These are phyloP conservation scores for Augochlorella aurata DNA, from an alignment of 2,888 invertebrate genomes.

Conservation along the genomic window DNA sequence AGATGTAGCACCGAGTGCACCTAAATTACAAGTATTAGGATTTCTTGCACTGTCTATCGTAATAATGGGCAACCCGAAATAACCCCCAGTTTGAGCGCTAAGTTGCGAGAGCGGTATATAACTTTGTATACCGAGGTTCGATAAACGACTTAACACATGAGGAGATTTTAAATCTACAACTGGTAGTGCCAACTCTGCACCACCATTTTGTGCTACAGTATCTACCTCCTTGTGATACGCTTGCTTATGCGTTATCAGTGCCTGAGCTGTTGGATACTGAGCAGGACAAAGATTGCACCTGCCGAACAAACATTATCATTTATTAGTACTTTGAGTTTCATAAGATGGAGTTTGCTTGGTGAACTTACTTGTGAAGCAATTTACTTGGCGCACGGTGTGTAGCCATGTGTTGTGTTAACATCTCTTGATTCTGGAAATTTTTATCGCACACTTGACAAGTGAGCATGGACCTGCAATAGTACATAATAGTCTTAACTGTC, in stretches of 20 bases:
- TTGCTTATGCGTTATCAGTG: slow-evolving; percentile 86
- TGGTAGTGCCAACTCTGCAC: slow-evolving; percentile 87
- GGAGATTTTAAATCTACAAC: slow-evolving; percentile 89
- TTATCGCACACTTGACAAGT: slow-evolving; percentile 83
- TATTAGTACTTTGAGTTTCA: not conserved
- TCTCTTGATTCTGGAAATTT: slow-evolving; percentile 82
- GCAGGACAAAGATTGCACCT: slow-evolving; percentile 89
- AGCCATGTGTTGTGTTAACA: slow-evolving; percentile 82
- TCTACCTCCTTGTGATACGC: slow-evolving; percentile 84
- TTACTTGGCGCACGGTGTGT: slow-evolving; percentile 82
- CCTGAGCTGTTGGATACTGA: slow-evolving; percentile 86
- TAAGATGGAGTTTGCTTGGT: not conserved
- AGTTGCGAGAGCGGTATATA: slow-evolving; percentile 89
- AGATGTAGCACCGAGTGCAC: slow-evolving; percentile 87
- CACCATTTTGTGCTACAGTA: slow-evolving; percentile 75
- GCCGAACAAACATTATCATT: slow-evolving; percentile 37
- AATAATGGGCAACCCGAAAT: slow-evolving; percentile 88
- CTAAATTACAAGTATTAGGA: slow-evolving; percentile 84
- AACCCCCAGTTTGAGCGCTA: slow-evolving; percentile 84
- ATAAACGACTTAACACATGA: slow-evolving; percentile 86
- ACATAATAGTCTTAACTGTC: not conserved
- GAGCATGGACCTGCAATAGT: slow-evolving; percentile 70
- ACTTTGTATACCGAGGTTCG: slow-evolving; percentile 87
- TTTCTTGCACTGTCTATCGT: slow-evolving; percentile 86
- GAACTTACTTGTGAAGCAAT: slow-evolving; percentile 64